Base-by-base conservation (phyloP, 2,797 vertebrate genomes). In the Hafferia zeledoni region DNA sequence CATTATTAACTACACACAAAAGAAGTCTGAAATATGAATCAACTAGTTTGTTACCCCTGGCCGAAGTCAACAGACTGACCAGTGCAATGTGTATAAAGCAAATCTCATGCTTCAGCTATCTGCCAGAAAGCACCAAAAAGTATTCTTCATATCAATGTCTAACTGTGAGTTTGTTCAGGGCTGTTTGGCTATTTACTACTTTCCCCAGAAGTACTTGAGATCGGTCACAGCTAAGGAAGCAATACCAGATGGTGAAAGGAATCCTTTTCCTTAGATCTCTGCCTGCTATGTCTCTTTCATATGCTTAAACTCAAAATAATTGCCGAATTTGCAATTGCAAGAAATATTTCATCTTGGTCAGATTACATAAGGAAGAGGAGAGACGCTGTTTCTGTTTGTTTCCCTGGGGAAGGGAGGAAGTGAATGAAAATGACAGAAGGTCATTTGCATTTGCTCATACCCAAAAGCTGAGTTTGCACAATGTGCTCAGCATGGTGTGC, bases 401-500 rank as follows among this genome's bases (percentile, higher is more conserved):
- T 87, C n/a, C 37, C 43, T 39, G 35, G 11, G 20, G 10, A 91
- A 80, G 11, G 27, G 17, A 49, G 35, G 17, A 89, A 55, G 22
- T 5, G 5, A 37, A 35, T 46, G 17, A 10, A 1, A 24, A 49
- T 15, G 5, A 53, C 10, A 15, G 47, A 55, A 86, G 39, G 13
- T 47, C 15, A 23, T 27, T 71, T 37, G 7, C 33, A 30, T 57
- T 24, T 27, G 11, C 43, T 18, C 0, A 0, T 18, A 68, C 22
- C 22, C 7, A 2, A 28, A 33, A 56, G 16, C 41, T 53, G 41
- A 31, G 19, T 70, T 8, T 4, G 2, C 28, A 56, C 27, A 49
- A 47, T 1, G 3, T 23, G n/a, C 37, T 72, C 27, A 76, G 43
- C 14, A 44, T 1, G 7, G 19, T 9, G 31, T 4, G 10, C 27